Percentiles rank a stretch among this genome's conserved stretches.
Conservation (phyloP, 2,888 invertebrate species). For the Diadegma fenestrale region DNA sequence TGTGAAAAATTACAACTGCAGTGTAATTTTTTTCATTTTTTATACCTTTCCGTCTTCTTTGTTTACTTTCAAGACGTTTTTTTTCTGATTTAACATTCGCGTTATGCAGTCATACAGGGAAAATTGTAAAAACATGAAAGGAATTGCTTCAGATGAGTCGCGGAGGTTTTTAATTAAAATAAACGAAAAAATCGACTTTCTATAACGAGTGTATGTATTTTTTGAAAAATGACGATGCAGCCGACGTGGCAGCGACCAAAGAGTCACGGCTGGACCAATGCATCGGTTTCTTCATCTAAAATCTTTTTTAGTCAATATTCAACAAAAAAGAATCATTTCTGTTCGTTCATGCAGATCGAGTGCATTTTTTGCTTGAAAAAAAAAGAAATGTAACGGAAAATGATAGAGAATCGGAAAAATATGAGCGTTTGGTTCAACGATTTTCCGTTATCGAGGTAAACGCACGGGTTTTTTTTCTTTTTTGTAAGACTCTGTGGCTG, state of each 20-base stretch:
- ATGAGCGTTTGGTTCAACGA: constrained; percentile 3
- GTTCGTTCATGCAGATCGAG: neutral
- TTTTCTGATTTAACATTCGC: neutral
- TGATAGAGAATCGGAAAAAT: neutral
- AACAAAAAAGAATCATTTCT: too few species aligned
- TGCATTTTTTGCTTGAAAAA: neutral
- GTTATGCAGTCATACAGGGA: neutral
- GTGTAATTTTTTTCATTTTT: too few species aligned
- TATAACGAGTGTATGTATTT: too few species aligned
- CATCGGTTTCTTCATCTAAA: too few species aligned
- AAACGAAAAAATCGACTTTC: too few species aligned
- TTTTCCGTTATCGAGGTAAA: neutral
- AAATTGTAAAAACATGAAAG: neutral
- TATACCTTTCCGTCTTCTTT: too few species aligned
- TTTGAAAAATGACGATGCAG: too few species aligned
- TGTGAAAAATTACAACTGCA: too few species aligned
- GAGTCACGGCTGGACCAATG: too few species aligned
- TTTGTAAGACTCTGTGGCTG: neutral
- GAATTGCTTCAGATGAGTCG: neutral
- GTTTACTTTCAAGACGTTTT: too few species aligned
- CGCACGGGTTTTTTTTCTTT: neutral
- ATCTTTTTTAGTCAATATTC: too few species aligned
- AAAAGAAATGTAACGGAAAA: neutral
- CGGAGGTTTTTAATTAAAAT: neutral
- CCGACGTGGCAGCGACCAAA: too few species aligned